These are phyloP conservation scores for Pyrocoelia pectoralis DNA, from an alignment of 2,888 invertebrate species.

Conservation along the genomic window DNA sequence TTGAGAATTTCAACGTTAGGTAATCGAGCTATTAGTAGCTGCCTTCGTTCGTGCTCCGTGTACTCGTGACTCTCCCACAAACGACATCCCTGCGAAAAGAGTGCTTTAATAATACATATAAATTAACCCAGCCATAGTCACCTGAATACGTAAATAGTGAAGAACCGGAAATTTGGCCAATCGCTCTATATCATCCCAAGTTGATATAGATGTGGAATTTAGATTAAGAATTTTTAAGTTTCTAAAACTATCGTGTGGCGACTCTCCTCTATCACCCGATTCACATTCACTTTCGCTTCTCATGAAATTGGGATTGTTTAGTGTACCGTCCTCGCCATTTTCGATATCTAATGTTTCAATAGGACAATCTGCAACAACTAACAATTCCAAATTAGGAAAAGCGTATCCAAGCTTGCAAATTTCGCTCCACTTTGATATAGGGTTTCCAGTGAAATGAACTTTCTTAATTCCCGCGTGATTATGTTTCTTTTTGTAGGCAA, in stretches of 20 bases:
- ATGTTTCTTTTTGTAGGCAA: constrained; percentile 49
- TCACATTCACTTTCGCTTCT: constrained; percentile 69
- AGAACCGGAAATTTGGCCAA: constrained; percentile 84
- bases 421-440: constrained; percentile 84
- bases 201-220: constrained; percentile 81
- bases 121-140: too few species aligned
- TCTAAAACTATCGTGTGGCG: constrained; percentile 70
- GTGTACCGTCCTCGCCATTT: constrained; percentile 37
- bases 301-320: constrained; percentile 51
- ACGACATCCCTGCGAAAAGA: constrained; percentile 77
- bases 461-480: constrained; percentile 75
- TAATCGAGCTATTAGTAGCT: constrained; percentile 86
- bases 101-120: too few species aligned
- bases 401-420: constrained; percentile 83
- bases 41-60: constrained; percentile 87
- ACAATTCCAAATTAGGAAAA: constrained; percentile 85
- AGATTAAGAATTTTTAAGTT: constrained; percentile 82
- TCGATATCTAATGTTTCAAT: constrained; percentile 64
- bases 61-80: constrained; percentile 81
- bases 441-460: constrained; percentile 89
- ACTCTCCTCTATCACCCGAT: constrained; percentile 60
- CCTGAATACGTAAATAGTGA: constrained; percentile 84
- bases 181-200: constrained; percentile 91
- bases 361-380: constrained; percentile 88
- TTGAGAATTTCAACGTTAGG: constrained; percentile 87